Evolutionary conservation across 1,140 invertebrate genomes (phyloP).

Genomic region (Drosophila sulfurigaster): DNA sequence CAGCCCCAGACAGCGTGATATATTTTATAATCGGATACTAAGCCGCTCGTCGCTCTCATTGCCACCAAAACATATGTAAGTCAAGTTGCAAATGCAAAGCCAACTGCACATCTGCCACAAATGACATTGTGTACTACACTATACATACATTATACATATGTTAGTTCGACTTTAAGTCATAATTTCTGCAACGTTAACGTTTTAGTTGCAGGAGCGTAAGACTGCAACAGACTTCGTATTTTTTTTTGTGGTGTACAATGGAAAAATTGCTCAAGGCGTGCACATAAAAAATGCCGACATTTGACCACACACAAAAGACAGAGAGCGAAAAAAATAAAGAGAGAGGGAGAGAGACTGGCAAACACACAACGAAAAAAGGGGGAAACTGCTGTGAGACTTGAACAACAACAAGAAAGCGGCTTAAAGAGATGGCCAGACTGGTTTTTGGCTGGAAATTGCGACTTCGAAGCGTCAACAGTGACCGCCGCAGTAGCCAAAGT

Average conservation of each 20-base stretch:
- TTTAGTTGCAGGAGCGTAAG: slow-evolving; percentile 42
- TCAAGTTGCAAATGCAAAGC: background rate
- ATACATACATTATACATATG: slow-evolving; percentile 3
- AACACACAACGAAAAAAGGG: slow-evolving; percentile 39
- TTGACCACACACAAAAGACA: slow-evolving; percentile 62
- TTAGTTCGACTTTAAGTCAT: slow-evolving; percentile 30
- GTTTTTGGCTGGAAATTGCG: slow-evolving; percentile 72
- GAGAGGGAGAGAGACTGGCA: slow-evolving; percentile 5
- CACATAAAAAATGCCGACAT: slow-evolving; percentile 77
- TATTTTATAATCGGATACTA: slow-evolving; percentile 37
- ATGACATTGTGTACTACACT: background rate
- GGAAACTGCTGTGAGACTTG: slow-evolving; percentile 53
- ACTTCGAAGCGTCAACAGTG: slow-evolving; percentile 48
- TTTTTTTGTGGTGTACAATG: slow-evolving; percentile 52
- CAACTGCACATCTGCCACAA: background rate
- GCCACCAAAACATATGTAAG: slow-evolving; percentile 12
- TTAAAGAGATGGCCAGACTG: slow-evolving; percentile 73
- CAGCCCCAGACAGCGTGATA: slow-evolving; percentile 54
- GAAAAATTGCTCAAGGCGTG: slow-evolving; percentile 70
- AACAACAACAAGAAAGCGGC: slow-evolving; percentile 42
- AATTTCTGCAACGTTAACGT: slow-evolving; percentile 77
- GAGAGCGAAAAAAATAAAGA: background rate
- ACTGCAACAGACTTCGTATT: slow-evolving; percentile 7
- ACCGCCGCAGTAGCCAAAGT: slow-evolving; percentile 24
- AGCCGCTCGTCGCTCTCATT: slow-evolving; percentile 5